phyloP scores from a whole-genome alignment of 1,140 invertebrate genomes.

The Drosophila cardini region DNA sequence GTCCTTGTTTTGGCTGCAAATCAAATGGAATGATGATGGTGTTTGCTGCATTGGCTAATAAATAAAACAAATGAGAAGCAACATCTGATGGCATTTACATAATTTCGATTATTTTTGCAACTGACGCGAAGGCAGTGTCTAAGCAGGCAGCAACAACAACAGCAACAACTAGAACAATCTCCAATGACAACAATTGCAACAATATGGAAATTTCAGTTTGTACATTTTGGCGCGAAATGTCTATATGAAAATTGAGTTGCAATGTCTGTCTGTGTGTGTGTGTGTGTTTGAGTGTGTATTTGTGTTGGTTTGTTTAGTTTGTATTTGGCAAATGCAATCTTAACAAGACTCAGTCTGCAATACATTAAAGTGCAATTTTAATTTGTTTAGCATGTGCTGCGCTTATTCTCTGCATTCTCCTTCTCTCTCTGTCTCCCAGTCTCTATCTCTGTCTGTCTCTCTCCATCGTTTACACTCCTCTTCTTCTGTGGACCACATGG shows the following conservation, averaged over 20 bases:
- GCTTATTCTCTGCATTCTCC: conserved; percentile 5
- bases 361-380: conserved; percentile 82
- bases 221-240: conserved; percentile 71
- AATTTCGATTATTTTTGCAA: conserved; percentile 77
- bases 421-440: neutral
- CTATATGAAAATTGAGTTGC: conserved; percentile 73
- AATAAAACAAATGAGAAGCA: conserved; percentile 63
- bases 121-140: conserved; percentile 28
- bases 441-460: conserved; percentile 3
- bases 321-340: conserved; percentile 75
- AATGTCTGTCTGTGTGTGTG: conserved; percentile 24
- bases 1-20: conserved; percentile 46
- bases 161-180: conserved; percentile 39
- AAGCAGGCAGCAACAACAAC: conserved; percentile 36
- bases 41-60: conserved; percentile 35
- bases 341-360: conserved; percentile 61
- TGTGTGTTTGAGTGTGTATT: conserved; percentile 10
- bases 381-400: conserved; percentile 73
- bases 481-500: conserved; percentile 68
- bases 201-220: conserved; percentile 77
- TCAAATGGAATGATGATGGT: conserved; percentile 30
- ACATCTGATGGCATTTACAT: conserved; percentile 64
- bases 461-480: too few species aligned
- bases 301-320: conserved; percentile 64
- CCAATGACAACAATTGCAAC: conserved; percentile 51